A percentile compares a stretch with the other conserved stretches of the same genome.
These are phyloP conservation scores for Megaceryle maxima DNA, from an alignment of 2,113 vertebrate species.

Conservation along the genomic window DNA sequence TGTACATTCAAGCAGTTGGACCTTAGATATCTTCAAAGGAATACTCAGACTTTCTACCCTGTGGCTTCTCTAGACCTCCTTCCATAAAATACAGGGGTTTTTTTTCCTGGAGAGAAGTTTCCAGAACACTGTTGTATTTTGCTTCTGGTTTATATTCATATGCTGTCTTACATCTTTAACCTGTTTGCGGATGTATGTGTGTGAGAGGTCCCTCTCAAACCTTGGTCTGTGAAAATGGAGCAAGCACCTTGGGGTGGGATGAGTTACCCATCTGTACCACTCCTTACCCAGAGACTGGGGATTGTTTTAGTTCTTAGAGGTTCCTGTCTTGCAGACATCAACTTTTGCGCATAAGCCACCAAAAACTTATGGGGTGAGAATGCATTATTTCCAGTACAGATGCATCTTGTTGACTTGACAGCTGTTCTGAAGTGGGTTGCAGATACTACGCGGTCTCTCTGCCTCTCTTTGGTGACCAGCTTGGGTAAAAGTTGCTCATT, in stretches of 20 bases:
- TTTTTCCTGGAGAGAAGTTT: neutral
- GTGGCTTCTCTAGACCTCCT: neutral
- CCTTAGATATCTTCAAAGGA: neutral
- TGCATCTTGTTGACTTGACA: neutral
- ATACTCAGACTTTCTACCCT: neutral
- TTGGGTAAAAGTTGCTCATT: neutral
- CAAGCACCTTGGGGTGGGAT: fast-evolving
- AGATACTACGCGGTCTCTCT: neutral
- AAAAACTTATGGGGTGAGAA: neutral
- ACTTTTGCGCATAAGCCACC: neutral
- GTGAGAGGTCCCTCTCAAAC: neutral
- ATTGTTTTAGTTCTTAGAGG: neutral
- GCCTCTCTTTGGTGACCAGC: neutral
- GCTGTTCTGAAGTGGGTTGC: neutral
- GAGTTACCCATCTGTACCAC: neutral
- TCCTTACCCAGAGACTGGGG: neutral
- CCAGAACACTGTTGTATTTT: neutral
- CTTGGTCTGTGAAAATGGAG: neutral
- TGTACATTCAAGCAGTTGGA: neutral
- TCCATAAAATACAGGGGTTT: neutral
- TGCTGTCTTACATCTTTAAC: neutral
- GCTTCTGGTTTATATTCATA: neutral
- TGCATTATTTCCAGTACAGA: neutral
- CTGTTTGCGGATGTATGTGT: neutral
- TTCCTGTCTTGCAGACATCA: neutral